Conservation (phyloP, 2,113 vertebrate genomes). For the Halichoeres trimaculatus region DNA sequence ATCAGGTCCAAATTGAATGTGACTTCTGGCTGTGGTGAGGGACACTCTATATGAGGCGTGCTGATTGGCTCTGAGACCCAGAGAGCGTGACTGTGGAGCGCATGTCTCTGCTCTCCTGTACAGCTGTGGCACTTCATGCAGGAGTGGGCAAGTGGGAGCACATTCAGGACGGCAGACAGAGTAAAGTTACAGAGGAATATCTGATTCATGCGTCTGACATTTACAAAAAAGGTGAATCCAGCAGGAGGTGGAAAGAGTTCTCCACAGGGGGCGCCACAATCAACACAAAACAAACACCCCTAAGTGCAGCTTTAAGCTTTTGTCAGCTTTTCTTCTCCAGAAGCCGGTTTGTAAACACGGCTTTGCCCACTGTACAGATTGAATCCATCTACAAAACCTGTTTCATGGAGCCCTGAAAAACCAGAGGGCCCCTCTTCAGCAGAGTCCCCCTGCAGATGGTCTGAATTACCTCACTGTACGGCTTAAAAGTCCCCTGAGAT, state of each 20-base stretch:
- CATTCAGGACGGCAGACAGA: background rate
- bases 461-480: constrained; percentile 69
- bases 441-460: constrained; percentile 64
- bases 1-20: constrained; percentile 59
- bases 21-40: constrained; percentile 50
- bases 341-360: constrained; percentile 12
- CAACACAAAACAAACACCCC: too few species aligned
- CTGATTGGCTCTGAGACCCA: constrained; percentile 13
- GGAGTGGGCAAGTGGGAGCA: background rate
- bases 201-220: background rate
- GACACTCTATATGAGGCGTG: constrained; percentile 57
- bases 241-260: too few species aligned
- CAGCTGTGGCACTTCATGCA: background rate
- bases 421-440: constrained; percentile 40
- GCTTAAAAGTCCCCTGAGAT: constrained; percentile 55
- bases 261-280: too few species aligned
- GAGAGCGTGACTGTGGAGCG: constrained; percentile 17
- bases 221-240: background rate
- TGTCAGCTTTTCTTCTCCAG: background rate
- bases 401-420: constrained; percentile 51
- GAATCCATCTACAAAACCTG: constrained; percentile 19
- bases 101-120: background rate
- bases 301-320: too few species aligned
- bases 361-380: background rate
- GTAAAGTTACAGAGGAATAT: background rate